Conservation (phyloP, 1,140 invertebrate species). For the Gryllus bimaculatus region DNA sequence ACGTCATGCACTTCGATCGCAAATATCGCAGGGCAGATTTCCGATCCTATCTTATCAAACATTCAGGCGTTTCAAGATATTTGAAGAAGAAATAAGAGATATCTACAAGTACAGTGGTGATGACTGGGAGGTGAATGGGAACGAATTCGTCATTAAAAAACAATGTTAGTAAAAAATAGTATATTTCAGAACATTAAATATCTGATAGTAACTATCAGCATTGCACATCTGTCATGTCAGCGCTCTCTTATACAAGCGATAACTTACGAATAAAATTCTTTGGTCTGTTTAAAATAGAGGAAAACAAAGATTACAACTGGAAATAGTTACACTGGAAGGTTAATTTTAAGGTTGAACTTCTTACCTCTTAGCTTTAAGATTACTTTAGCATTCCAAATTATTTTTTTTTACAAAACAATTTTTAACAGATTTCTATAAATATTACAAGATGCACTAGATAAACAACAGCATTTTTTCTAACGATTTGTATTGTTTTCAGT, state of each 20-base stretch:
- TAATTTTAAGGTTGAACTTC: not conserved
- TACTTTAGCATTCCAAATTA: not conserved
- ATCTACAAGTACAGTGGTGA: not conserved
- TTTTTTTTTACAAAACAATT: not conserved
- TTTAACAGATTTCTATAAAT: not conserved
- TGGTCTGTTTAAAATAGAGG: not conserved
- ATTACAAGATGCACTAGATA: not conserved
- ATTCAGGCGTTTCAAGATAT: too few relatives aligned
- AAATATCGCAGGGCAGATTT: too few relatives aligned
- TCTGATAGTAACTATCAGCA: not conserved
- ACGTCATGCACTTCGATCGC: too few relatives aligned
- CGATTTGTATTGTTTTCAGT: not conserved
- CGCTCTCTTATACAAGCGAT: not conserved
- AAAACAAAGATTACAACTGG: not conserved
- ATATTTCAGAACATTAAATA: slow-evolving; percentile 6
- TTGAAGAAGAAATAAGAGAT: too few relatives aligned
- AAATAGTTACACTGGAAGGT: slow-evolving; percentile 4
- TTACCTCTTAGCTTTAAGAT: not conserved
- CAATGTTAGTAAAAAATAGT: not conserved
- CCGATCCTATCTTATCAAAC: too few relatives aligned
- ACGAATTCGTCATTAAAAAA: not conserved
- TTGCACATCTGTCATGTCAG: not conserved
- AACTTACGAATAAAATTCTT: not conserved
- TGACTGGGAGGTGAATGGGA: not conserved
- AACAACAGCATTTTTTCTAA: not conserved